Evolutionary conservation across 92 coral and sea anemone species (phyloP), one percentile per base, ranked within the genome.

Genomic region (Siderastrea radians): DNA sequence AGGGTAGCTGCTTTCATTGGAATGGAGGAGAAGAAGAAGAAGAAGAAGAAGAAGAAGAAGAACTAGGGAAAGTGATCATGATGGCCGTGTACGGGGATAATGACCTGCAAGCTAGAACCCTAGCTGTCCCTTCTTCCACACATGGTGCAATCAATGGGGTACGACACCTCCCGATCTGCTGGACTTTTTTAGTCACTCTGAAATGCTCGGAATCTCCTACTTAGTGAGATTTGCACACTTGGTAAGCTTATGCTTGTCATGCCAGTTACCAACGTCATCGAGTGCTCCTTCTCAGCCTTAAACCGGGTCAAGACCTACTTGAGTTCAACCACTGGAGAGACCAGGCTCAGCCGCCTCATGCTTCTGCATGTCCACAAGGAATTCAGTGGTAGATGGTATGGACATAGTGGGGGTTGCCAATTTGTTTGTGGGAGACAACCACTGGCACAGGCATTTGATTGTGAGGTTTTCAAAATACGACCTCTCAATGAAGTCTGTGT

Each of bases 251-350:
- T 26, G 38, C 38, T 52, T 7, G 8, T 13, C 44, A 63, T 15
- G 80, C 75, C 86, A 90, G 75, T 87, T 58, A n/a, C 68, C 13
- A 89, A 84, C 72, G 87, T 85, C 86, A 72, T 83, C 84, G 83
- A 90, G 81, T 81, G 84, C 89, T 70, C 80, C 84, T 90, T 90
- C 83, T 90, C 93, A 54, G 87, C 93, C 72, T 79, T 85, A 80
- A 90, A 82, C 87, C 87, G 72, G 2, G 84, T 78, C 90, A 78
- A 72, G 86, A 59, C 82, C 66, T 87, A 65, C 38, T 82, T 81
- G 82, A 85, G 75, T 72, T 80, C 81, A 46, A 80, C 90, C 77
- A 85, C 89, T 51, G 89, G 89, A 85, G 67, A 75, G 67, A 26
- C 38, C 38, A 26, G 38, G 38, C 38, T 26, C 38, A 26, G 38